Conservation (phyloP, 2,888 invertebrate species). For the Aplocera efformata region DNA sequence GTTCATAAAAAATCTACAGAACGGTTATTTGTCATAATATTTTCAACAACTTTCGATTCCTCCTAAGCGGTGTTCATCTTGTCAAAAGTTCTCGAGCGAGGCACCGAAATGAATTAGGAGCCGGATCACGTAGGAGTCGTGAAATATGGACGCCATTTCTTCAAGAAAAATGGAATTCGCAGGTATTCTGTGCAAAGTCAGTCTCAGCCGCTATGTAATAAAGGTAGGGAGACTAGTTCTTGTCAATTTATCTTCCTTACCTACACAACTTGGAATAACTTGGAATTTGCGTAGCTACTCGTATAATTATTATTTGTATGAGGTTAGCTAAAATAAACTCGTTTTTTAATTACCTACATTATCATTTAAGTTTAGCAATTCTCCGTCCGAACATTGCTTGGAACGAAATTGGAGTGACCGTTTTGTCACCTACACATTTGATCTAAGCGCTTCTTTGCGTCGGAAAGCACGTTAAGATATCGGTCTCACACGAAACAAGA, state of each 20-base stretch:
- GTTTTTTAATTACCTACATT: too few species aligned
- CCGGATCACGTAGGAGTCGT: conserved; percentile 47
- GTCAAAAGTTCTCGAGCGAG: conserved; percentile 31
- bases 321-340: too few species aligned
- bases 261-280: conserved; percentile 1
- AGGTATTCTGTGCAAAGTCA: conserved; percentile 23
- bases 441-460: too few species aligned
- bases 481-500: too few species aligned
- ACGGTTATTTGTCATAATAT: conserved; percentile 24
- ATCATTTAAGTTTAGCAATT: too few species aligned
- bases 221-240: conserved; percentile 7
- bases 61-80: conserved; percentile 27
- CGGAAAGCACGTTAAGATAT: too few species aligned
- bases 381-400: too few species aligned
- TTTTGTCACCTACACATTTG: too few species aligned
- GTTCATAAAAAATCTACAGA: conserved; percentile 21
- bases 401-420: too few species aligned
- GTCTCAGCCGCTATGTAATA: conserved; percentile 11
- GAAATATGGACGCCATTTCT: conserved; percentile 47
- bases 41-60: conserved; percentile 31
- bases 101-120: conserved; percentile 34
- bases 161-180: conserved; percentile 29
- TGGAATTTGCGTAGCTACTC: background rate
- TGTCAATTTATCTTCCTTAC: conserved; percentile 2
- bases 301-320: too few species aligned